Base-by-base conservation (phyloP, 1,140 invertebrate genomes). In the Heliconius congener region DNA sequence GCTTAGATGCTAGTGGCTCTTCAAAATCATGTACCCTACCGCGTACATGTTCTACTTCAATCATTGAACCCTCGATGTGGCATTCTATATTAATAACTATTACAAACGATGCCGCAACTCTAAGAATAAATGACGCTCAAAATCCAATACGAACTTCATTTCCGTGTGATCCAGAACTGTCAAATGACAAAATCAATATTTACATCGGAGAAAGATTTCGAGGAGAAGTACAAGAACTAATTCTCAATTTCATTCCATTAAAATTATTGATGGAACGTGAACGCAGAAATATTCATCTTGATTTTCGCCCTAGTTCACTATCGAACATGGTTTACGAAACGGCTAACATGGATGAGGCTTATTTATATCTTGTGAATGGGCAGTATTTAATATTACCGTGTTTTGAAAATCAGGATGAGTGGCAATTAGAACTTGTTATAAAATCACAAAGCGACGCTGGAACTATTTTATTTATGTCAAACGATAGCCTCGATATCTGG, bases 221-320 rank as follows among this genome's bases (percentile, higher is more conserved):
- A 30, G 93, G 92, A 9, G 88, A 91, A 81, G 81, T 94, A 77
- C 91, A 94, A 84, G 90, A 93, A 81, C 13, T 91, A n/a, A 87
- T 90, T 39, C 50, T 93, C 13, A 94, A 94, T 79, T 94, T 93
- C 81, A 90, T 90, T 79, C 90, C 91, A 11, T 80, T 94, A 42
- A 85, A 83, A 74, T 79, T 93, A 60, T 76, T 85, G 30, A 82
- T 85, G 55, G 81, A 86, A 80, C 84, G 78, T 73, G 77, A 85
- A 76, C 74, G 76, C 34, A 82, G 77, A 39, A 73, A 66, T 30
- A 72, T 72, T 39, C 3, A 72, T 72, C 19, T 72, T 16, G 82
- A 88, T 71, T 88, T 89, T 39, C 78, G 75, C 82, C 92, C 92
- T 2, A 85, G 18, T 42, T 85, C 81, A 30, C 81, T 86, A 60